Evolutionary conservation across 35 echinoderm and acorn worm species (phyloP).

Genomic region (Ptychodera flava): DNA sequence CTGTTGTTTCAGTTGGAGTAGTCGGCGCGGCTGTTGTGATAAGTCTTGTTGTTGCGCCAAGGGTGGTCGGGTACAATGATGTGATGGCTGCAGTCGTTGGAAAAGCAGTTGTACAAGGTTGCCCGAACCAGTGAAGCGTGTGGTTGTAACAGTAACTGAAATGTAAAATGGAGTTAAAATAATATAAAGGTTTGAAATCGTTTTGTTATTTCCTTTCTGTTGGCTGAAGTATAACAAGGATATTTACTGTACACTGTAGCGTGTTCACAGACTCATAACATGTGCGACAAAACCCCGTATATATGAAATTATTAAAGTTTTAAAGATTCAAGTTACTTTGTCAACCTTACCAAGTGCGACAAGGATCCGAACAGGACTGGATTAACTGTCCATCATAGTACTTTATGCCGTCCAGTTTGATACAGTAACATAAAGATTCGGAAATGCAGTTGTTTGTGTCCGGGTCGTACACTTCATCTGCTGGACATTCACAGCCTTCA

Average conservation of each 20-base stretch:
- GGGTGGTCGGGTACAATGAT: not conserved
- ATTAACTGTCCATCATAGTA: not conserved
- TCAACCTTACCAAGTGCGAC: not conserved
- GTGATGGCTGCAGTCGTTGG: not conserved
- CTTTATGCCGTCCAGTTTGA: not conserved
- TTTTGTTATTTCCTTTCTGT: too few relatives aligned
- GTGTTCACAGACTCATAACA: too few relatives aligned
- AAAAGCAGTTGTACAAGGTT: not conserved
- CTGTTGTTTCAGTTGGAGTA: not conserved
- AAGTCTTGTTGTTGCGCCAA: not conserved
- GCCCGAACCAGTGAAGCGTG: not conserved
- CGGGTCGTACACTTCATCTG: not conserved
- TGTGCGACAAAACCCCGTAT: too few relatives aligned
- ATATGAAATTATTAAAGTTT: too few relatives aligned
- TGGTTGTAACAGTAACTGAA: not conserved
- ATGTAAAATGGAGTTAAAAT: too few relatives aligned
- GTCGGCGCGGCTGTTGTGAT: constrained; percentile 2
- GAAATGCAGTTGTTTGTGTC: not conserved
- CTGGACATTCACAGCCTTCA: constrained; percentile 15
- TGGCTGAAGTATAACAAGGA: too few relatives aligned
- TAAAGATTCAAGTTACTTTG: too few relatives aligned
- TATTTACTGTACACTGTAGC: too few relatives aligned
- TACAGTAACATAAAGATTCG: not conserved
- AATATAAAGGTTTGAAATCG: too few relatives aligned
- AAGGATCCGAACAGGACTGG: not conserved